Conservation (phyloP, 2,888 invertebrate genomes). For the Agrochola circellaris region DNA sequence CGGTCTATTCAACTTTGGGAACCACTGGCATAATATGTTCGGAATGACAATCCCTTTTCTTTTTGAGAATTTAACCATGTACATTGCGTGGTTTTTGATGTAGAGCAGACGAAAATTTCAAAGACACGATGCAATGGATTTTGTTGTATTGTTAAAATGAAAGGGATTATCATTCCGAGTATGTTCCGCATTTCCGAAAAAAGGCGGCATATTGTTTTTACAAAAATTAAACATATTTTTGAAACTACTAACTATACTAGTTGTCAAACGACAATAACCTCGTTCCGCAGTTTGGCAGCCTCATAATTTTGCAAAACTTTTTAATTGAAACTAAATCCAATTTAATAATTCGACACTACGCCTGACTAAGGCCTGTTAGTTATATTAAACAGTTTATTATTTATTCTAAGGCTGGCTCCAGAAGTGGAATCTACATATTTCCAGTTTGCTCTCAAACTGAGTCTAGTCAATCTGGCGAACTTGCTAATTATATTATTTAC, state of each 20-base stretch:
- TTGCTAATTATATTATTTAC: slow-evolving; percentile 36
- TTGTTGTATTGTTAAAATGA: background rate
- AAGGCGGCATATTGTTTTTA: background rate
- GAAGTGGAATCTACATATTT: slow-evolving; percentile 34
- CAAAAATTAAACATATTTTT: background rate
- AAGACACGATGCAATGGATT: background rate
- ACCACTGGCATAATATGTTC: background rate
- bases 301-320: slow-evolving; percentile 17
- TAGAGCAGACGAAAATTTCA: background rate
- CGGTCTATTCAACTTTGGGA: too few species aligned
- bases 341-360: slow-evolving; percentile 12
- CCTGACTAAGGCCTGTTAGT: background rate
- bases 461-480: slow-evolving; percentile 25
- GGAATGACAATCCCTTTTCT: background rate
- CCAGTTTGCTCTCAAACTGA: background rate
- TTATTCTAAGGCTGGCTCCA: slow-evolving; percentile 11
- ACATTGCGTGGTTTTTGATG: background rate
- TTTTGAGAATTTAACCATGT: background rate
- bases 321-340: slow-evolving; percentile 22
- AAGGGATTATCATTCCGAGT: background rate
- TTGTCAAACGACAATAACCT: background rate
- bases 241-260: too few species aligned
- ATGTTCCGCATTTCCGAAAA: background rate
- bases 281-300: background rate
- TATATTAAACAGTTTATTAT: background rate